A percentile compares a stretch with the other conserved stretches of the same genome.
These are phyloP conservation scores for Calliopsis andreniformis DNA, from an alignment of 1,140 invertebrate species.

Conservation along the genomic window DNA sequence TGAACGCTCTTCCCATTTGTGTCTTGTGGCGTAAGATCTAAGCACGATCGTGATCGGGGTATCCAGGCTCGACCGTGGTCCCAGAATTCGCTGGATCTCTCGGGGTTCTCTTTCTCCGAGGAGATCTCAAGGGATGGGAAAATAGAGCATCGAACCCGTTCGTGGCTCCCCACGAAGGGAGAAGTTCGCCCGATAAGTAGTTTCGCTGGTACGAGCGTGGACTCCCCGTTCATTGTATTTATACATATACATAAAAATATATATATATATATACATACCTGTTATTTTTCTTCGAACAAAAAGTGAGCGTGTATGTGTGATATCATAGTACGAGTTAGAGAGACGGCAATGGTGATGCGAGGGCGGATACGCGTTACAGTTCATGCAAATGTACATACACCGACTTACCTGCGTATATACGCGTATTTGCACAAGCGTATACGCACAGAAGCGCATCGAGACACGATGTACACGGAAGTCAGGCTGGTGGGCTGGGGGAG, in stretches of 20 bases:
- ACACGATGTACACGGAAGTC: background rate
- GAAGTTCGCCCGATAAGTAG: background rate
- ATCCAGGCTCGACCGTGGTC: background rate
- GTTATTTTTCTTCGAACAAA: slow-evolving; percentile 65
- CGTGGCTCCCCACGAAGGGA: background rate
- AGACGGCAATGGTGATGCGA: background rate
- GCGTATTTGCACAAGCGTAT: slow-evolving; percentile 25
- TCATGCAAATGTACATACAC: slow-evolving; percentile 18
- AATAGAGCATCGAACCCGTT: background rate
- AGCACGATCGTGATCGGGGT: slow-evolving; percentile 46
- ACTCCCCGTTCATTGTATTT: slow-evolving; percentile 47
- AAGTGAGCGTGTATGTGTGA: slow-evolving; percentile 42
- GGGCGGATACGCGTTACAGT: background rate
- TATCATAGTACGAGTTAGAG: slow-evolving; percentile 12
- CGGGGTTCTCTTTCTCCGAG: background rate
- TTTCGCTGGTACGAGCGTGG: background rate
- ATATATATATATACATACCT: slow-evolving; percentile 59
- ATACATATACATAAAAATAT: slow-evolving; percentile 58
- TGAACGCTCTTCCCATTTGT: slow-evolving; percentile 67
- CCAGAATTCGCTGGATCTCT: background rate
- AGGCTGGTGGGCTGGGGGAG: slow-evolving; percentile 25
- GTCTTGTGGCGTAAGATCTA: slow-evolving; percentile 66
- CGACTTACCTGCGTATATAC: slow-evolving; percentile 20
- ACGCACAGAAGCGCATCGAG: slow-evolving; percentile 11
- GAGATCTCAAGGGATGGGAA: background rate